Evolutionary conservation across 2,797 vertebrate genomes (phyloP).

Genomic region (Champsocephalus gunnari): DNA sequence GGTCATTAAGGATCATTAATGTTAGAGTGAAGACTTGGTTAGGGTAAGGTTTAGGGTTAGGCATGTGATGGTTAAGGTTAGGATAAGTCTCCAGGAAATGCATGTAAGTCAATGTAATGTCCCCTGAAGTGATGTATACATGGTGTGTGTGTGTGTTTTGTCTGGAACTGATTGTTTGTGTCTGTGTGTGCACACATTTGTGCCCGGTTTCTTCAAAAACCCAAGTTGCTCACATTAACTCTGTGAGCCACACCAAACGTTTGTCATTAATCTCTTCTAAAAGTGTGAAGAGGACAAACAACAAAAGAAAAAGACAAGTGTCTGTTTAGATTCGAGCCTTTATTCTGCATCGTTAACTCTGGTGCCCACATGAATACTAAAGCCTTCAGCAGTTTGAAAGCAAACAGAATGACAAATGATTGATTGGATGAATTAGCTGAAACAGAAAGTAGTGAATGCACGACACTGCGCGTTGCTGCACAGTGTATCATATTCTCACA

Average conservation of each 20-base stretch:
- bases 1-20: no score
- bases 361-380: slow-evolving; percentile 39
- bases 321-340: slow-evolving; percentile 41
- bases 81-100: no score
- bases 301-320: slow-evolving; percentile 26
- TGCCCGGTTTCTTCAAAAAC: slow-evolving; percentile 2
- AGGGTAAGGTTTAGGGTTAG: no score
- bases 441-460: slow-evolving; percentile 40
- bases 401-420: slow-evolving; percentile 48
- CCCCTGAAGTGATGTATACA: no score
- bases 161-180: slow-evolving; percentile 4
- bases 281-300: slow-evolving; percentile 28
- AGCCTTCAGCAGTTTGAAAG: slow-evolving; percentile 21
- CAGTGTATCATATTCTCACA: slow-evolving; percentile 35
- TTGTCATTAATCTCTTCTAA: slow-evolving; percentile 33
- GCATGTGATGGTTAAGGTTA: no score
- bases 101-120: no score
- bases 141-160: no score
- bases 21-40: no score
- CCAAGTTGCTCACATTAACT: slow-evolving; percentile 27
- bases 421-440: slow-evolving; percentile 51
- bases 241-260: slow-evolving; percentile 11
- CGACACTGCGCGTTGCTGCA: slow-evolving; percentile 10
- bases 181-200: slow-evolving; percentile 2
- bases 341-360: slow-evolving; percentile 37